phyloP scores from a whole-genome alignment of 1,140 invertebrate species.

The Brachionus paranguensis region DNA sequence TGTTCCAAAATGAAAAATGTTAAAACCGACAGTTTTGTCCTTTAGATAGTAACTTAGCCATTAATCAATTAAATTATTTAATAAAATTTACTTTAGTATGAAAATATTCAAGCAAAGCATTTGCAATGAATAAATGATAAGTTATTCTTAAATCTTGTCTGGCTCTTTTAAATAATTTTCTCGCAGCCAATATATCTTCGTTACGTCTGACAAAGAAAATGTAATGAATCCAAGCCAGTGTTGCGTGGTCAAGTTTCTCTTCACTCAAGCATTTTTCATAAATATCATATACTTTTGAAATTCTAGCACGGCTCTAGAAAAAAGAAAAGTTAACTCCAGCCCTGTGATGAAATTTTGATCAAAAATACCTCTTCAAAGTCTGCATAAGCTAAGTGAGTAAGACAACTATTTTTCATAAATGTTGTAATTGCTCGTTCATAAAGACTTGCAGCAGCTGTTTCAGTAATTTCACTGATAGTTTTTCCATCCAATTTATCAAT shows the following conservation, averaged over 20 bases:
- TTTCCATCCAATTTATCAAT: conserved; percentile 41
- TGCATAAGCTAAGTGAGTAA: conserved; percentile 94
- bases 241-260: neutral
- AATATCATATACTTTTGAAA: neutral
- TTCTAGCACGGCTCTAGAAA: neutral
- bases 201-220: conserved; percentile 96
- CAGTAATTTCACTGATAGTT: conserved; percentile 41
- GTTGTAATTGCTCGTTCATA: conserved; percentile 78
- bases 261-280: neutral
- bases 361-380: conserved; percentile 82
- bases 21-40: conserved; percentile 94
- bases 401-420: conserved; percentile 79
- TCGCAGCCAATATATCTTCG: conserved; percentile 92
- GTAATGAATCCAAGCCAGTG: conserved; percentile 76
- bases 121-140: conserved; percentile 90
- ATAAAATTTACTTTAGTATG: conserved; percentile 71
- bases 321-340: neutral
- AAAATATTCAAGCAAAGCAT: conserved; percentile 97
- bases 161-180: conserved; percentile 87
- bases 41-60: conserved; percentile 44
- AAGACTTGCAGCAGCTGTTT: conserved; percentile 74
- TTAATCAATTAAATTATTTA: neutral
- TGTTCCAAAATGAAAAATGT: conserved; percentile 93
- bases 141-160: conserved; percentile 77
- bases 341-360: neutral